A percentile compares a stretch with the other conserved stretches of the same genome.
phyloP scores from a whole-genome alignment of 2,888 invertebrate species.

The Drosophila leonis region DNA sequence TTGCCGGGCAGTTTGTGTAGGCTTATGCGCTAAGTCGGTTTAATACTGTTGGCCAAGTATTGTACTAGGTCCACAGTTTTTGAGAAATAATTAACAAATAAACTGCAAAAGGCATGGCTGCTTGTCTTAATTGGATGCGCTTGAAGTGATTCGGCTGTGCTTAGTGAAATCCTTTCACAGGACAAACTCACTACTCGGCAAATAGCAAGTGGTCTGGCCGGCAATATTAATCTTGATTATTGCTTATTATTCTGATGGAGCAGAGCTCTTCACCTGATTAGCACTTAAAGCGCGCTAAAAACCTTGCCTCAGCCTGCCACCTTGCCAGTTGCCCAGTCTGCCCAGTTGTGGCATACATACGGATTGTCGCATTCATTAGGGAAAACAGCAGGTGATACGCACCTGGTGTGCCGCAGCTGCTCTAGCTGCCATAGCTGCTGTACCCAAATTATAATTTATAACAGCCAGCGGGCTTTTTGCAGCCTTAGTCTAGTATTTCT shows the following conservation, averaged over 20 bases:
- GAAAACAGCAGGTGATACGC: conserved; percentile 76
- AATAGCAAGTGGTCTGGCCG: background rate
- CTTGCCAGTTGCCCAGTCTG: background rate
- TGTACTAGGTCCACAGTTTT: background rate
- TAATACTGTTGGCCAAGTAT: conserved; percentile 7
- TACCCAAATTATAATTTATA: conserved; percentile 78
- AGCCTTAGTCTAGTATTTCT: conserved; percentile 54
- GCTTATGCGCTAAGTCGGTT: conserved; percentile 22
- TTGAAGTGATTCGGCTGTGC: conserved; percentile 6
- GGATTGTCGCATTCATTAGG: conserved; percentile 75
- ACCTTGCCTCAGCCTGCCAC: conserved; percentile 3
- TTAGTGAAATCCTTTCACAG: conserved; percentile 67
- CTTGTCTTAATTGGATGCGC: conserved; percentile 8
- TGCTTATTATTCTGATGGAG: conserved; percentile 27
- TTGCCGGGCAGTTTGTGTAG: conserved; percentile 4
- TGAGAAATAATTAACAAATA: conserved; percentile 5
- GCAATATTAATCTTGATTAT: conserved; percentile 31
- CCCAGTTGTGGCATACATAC: conserved; percentile 25
- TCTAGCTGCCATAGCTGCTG: conserved; percentile 42
- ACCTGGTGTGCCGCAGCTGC: conserved; percentile 59
- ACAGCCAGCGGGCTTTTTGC: conserved; percentile 61
- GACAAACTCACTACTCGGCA: conserved; percentile 15
- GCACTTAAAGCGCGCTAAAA: conserved; percentile 33
- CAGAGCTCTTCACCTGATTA: conserved; percentile 48
- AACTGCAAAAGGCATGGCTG: background rate